Evolutionary conservation across 2,113 vertebrate genomes (phyloP).

Genomic region (Natator depressus): DNA sequence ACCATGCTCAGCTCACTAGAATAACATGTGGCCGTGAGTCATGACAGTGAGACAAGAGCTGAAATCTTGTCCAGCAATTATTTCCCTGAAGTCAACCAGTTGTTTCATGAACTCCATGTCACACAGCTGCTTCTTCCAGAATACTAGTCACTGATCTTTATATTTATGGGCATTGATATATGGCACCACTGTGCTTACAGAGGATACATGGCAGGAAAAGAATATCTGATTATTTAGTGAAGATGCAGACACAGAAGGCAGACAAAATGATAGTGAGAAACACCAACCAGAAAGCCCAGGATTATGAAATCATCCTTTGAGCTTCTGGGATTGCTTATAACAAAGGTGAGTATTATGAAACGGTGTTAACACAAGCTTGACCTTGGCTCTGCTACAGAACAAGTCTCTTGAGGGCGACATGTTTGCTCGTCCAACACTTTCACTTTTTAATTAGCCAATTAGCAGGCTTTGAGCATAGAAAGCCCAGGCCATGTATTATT

Average conservation of each 20-base stretch:
- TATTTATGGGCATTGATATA: background rate
- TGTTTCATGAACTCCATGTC: background rate
- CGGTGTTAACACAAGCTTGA: slow-evolving; percentile 66
- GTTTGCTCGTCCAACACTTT: slow-evolving; percentile 83
- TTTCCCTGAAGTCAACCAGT: background rate
- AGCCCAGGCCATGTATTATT: slow-evolving; percentile 94
- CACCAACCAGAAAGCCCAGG: background rate
- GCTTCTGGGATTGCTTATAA: slow-evolving; percentile 42
- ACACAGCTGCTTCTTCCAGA: background rate
- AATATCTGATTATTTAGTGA: background rate
- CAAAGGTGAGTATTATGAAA: slow-evolving; percentile 57
- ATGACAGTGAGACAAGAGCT: background rate
- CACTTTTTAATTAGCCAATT: slow-evolving; percentile 99
- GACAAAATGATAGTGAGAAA: background rate
- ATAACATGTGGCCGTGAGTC: background rate
- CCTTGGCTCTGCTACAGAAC: slow-evolving; percentile 70
- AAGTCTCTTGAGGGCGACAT: slow-evolving; percentile 81
- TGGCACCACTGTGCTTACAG: background rate
- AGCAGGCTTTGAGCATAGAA: slow-evolving; percentile 83
- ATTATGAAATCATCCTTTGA: background rate
- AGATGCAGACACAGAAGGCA: background rate
- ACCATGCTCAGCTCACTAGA: background rate
- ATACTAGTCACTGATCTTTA: background rate
- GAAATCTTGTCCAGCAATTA: background rate
- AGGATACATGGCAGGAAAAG: background rate